Conservation (phyloP, 2,797 vertebrate genomes). For the Limosa lapponica region DNA sequence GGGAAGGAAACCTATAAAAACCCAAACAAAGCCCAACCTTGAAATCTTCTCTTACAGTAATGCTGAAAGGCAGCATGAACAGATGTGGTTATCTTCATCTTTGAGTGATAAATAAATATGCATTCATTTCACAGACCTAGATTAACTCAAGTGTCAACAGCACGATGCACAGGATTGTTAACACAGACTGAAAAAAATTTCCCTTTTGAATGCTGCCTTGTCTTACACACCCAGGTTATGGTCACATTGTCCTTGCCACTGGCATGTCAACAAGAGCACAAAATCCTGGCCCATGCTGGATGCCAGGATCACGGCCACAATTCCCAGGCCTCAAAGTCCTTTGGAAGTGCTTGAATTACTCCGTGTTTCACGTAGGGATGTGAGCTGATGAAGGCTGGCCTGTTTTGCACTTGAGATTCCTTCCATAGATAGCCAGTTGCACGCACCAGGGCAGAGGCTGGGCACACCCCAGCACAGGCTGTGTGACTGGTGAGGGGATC, state of each 20-base stretch:
- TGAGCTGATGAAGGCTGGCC: neutral
- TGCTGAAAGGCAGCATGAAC: neutral
- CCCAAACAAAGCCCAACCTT: neutral
- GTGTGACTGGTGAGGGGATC: neutral
- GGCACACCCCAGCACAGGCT: neutral
- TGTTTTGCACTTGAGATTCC: neutral
- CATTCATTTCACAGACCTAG: neutral
- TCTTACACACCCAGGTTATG: neutral
- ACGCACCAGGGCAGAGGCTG: rapidly evolving
- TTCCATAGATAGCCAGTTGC: rapidly evolving
- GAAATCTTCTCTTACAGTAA: neutral
- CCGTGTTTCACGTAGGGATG: rapidly evolving
- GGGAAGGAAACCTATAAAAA: neutral
- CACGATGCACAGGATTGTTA: neutral
- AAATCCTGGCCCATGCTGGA: neutral
- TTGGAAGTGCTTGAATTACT: neutral
- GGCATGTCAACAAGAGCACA: neutral
- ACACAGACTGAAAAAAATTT: neutral
- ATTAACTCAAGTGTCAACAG: neutral
- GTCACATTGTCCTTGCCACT: neutral
- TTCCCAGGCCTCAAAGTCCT: neutral
- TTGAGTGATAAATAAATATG: neutral
- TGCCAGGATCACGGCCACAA: neutral
- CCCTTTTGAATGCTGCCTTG: neutral
- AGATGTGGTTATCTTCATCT: neutral